phyloP scores from a whole-genome alignment of 1,140 invertebrate species.

The Pentalonia nigronervosa region DNA sequence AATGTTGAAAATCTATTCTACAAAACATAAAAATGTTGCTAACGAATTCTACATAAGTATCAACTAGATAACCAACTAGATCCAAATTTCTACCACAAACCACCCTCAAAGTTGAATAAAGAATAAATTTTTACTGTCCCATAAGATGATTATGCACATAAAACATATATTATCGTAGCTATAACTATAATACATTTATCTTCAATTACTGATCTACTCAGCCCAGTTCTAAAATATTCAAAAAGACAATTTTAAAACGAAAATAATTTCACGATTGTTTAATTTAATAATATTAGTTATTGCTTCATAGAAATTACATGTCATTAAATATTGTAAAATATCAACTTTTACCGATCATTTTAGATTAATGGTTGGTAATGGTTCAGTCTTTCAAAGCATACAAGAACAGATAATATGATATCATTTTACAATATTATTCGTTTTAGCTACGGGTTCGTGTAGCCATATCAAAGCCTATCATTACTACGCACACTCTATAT shows the following conservation, averaged over 20 bases:
- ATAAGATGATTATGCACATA: neutral
- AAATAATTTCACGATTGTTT: neutral
- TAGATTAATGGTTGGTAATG: too few species aligned
- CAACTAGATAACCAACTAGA: too few species aligned
- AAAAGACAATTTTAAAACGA: neutral
- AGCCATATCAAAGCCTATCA: constrained; percentile 17
- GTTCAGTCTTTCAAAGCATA: neutral
- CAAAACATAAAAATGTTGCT: too few species aligned
- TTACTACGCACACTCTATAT: constrained; percentile 32
- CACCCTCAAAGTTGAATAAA: neutral
- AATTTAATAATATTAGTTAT: neutral
- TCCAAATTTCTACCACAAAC: neutral
- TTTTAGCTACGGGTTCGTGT: constrained; percentile 3
- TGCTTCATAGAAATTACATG: neutral
- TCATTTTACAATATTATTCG: neutral
- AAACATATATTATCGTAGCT: neutral
- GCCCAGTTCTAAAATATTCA: neutral
- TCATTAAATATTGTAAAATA: neutral
- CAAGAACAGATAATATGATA: neutral
- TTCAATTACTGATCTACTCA: neutral
- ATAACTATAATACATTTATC: neutral
- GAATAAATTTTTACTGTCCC: neutral
- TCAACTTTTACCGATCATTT: neutral
- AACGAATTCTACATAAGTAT: too few species aligned
- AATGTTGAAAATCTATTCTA: too few species aligned